Evolutionary conservation across 2,113 vertebrate species (phyloP).

Genomic region (Takifugu flavidus): DNA sequence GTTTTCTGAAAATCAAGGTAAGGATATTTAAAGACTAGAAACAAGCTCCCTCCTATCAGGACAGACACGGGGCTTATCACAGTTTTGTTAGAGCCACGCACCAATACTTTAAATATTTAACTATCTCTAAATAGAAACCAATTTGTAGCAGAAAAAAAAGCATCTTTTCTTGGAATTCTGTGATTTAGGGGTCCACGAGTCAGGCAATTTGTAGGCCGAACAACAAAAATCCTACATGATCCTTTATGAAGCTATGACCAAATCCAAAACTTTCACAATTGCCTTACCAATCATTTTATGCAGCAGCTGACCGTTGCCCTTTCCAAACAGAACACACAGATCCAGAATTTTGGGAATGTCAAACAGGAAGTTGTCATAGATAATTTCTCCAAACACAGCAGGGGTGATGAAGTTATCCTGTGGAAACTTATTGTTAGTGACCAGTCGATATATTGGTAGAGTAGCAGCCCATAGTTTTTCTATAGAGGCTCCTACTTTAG

Average conservation of each 20-base stretch:
- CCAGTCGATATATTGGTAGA: background rate
- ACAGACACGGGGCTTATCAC: too few species aligned
- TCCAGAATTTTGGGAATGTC: constrained; percentile 98
- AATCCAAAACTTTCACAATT: background rate
- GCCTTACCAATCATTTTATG: constrained; percentile 93
- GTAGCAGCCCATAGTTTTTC: background rate
- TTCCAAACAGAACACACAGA: constrained; percentile 93
- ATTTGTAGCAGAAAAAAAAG: too few species aligned
- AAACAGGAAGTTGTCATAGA: constrained; percentile 95
- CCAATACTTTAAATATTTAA: too few species aligned
- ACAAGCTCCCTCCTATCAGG: too few species aligned
- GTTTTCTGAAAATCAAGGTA: constrained; percentile 78
- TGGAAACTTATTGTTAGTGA: background rate
- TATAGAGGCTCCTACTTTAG: constrained; percentile 76
- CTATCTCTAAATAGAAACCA: too few species aligned
- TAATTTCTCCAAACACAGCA: constrained; percentile 89
- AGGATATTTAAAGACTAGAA: background rate
- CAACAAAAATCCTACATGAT: too few species aligned
- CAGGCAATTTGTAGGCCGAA: too few species aligned
- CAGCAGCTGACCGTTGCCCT: constrained; percentile 87
- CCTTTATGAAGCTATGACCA: background rate
- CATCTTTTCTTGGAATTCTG: too few species aligned
- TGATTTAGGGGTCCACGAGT: too few species aligned
- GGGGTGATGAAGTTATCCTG: constrained; percentile 93
- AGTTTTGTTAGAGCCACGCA: too few species aligned